A percentile compares a stretch with the other conserved stretches of the same genome.
phyloP scores from a whole-genome alignment of 1,140 invertebrate species.

The Stegodyphus mimosarum region DNA sequence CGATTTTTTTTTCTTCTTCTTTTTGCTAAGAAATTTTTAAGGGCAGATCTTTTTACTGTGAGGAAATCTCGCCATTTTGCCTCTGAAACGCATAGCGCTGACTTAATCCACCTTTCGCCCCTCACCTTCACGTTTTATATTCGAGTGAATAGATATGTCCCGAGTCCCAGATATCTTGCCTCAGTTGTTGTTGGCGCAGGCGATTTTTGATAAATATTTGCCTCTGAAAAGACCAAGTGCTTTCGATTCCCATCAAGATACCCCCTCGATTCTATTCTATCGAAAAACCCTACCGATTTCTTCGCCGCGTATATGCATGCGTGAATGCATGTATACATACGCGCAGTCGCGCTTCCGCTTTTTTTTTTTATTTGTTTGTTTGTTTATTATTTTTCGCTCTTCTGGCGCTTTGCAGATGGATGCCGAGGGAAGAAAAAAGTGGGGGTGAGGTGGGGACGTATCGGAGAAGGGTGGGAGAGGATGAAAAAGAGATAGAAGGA shows the following conservation, averaged over 20 bases:
- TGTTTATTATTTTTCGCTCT: conserved; percentile 38
- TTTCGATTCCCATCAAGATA: conserved; percentile 51
- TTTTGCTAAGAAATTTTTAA: too few relatives aligned
- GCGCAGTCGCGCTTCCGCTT: too few relatives aligned
- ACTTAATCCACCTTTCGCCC: too few relatives aligned
- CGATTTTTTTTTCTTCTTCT: too few relatives aligned
- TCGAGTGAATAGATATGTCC: too few relatives aligned
- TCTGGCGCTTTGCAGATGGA: conserved; percentile 24
- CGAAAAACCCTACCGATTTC: neutral
- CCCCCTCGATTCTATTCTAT: conserved; percentile 42
- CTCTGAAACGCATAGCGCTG: too few relatives aligned
- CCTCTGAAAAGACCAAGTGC: conserved; percentile 32
- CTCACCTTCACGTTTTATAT: too few relatives aligned
- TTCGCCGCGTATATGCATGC: neutral
- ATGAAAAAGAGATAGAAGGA: neutral
- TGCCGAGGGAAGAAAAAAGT: neutral
- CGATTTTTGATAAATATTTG: conserved; percentile 59
- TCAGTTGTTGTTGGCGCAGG: too few relatives aligned
- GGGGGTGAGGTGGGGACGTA: neutral
- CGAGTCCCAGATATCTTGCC: too few relatives aligned
- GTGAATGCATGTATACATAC: neutral
- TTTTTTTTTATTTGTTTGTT: neutral
- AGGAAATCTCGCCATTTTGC: too few relatives aligned
- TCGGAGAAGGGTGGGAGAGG: conserved; percentile 23
- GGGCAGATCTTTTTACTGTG: too few relatives aligned